Percentiles rank a stretch among this genome's conserved stretches.
Conservation (phyloP, 2,113 vertebrate genomes). For the Ptilorrhoa leucosticta region DNA sequence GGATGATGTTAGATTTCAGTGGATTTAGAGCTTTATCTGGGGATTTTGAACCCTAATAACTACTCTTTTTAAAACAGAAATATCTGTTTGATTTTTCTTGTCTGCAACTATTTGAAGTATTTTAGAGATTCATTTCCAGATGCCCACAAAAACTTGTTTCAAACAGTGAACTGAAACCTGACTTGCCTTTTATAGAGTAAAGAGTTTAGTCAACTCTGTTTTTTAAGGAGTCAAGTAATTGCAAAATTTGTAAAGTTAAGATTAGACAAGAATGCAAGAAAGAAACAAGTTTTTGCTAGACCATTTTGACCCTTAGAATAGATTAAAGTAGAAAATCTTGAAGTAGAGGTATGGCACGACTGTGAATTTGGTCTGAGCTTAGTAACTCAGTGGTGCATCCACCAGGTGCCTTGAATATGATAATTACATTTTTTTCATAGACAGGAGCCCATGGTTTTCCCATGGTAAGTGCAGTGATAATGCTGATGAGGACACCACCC, state of each 20-base stretch:
- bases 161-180: constrained; percentile 12
- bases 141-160: not conserved
- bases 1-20: not conserved
- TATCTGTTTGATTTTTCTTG: not conserved
- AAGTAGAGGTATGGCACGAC: not conserved
- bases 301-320: not conserved
- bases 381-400: not conserved
- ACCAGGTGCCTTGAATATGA: not conserved
- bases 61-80: not conserved
- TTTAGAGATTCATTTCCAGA: not conserved
- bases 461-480: too few species aligned
- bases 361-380: not conserved
- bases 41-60: not conserved
- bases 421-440: not conserved
- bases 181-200: not conserved
- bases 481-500: not conserved
- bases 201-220: not conserved
- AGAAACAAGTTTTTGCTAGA: not conserved
- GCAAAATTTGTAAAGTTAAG: not conserved
- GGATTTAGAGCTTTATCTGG: not conserved
- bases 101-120: not conserved
- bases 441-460: not conserved
- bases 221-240: not conserved
- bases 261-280: not conserved
- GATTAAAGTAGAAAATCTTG: not conserved